Evolutionary conservation across 1,140 invertebrate species (phyloP).

Genomic region (Anadara kagoshimensis): DNA sequence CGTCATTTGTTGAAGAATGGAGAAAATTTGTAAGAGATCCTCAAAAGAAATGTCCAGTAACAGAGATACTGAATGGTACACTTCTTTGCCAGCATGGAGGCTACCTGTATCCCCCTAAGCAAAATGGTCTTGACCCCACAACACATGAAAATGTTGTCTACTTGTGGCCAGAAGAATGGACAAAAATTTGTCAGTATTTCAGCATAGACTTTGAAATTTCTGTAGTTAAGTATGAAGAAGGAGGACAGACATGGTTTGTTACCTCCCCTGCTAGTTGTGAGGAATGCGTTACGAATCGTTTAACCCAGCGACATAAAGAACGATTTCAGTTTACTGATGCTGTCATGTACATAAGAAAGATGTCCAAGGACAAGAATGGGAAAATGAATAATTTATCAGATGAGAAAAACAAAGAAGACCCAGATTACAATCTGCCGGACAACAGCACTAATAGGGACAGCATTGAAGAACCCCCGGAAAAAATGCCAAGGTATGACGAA

Average conservation of each 20-base stretch:
- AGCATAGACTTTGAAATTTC: constrained; percentile 54
- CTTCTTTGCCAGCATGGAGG: constrained; percentile 63
- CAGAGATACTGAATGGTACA: constrained; percentile 47
- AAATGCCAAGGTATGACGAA: constrained; percentile 45
- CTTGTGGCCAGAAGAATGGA: constrained; percentile 60
- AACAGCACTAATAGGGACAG: constrained; percentile 35
- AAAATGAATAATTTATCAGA: constrained; percentile 25
- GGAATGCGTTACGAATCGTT: constrained; percentile 61
- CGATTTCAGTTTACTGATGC: constrained; percentile 66
- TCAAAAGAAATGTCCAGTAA: constrained; percentile 45
- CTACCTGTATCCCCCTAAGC: constrained; percentile 49
- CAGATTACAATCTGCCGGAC: constrained; percentile 48
- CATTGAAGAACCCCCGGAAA: constrained; percentile 51
- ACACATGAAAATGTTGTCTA: constrained; percentile 42
- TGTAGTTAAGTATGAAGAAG: constrained; percentile 32
- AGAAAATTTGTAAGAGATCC: constrained; percentile 68
- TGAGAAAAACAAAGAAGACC: constrained; percentile 51
- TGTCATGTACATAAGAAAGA: constrained; percentile 70
- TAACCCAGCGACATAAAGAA: constrained; percentile 62
- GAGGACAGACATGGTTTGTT: constrained; percentile 34
- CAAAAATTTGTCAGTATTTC: constrained; percentile 47
- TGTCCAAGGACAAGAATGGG: constrained; percentile 44
- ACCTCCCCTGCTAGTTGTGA: constrained; percentile 66
- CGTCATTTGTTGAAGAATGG: constrained; percentile 69
- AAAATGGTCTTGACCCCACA: constrained; percentile 12